These are phyloP conservation scores for Hemibagrus guttatus DNA, from an alignment of 2,797 vertebrate species.

Conservation along the genomic window DNA sequence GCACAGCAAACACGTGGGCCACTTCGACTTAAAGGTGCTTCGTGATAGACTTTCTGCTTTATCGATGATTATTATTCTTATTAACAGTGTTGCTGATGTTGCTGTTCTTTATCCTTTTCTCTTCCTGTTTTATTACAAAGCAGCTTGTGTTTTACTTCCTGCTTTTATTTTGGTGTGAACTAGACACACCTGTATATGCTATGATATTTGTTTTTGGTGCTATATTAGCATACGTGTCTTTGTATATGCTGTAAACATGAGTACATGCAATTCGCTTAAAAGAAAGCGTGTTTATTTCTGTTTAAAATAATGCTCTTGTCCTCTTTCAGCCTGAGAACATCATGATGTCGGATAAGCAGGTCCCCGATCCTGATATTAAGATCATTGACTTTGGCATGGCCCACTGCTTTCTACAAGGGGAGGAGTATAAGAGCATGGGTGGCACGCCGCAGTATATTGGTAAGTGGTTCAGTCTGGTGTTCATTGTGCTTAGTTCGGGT, in stretches of 20 bases:
- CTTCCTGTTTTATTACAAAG: neutral
- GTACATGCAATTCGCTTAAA: neutral
- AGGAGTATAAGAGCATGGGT: constrained; percentile 74
- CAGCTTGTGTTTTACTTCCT: neutral
- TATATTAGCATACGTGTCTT: no score
- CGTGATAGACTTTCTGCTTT: neutral
- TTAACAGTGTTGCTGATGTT: neutral
- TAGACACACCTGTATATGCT: neutral
- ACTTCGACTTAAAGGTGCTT: constrained; percentile 82
- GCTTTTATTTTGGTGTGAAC: neutral
- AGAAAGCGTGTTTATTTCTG: neutral
- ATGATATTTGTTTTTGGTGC: neutral
- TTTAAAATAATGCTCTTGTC: neutral
- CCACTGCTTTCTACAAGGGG: constrained; percentile 66
- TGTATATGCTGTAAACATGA: no score
- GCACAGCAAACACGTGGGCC: constrained; percentile 71
- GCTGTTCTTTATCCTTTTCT: neutral
- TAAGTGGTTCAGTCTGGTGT: constrained; percentile 52
- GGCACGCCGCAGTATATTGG: constrained; percentile 79
- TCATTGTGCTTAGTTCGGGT: neutral
- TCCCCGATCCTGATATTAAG: constrained; percentile 72
- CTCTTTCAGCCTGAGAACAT: constrained; percentile 79
- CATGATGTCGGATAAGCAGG: constrained; percentile 76
- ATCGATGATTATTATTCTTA: neutral
- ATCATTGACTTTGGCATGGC: constrained; percentile 83